A percentile compares a stretch with the other conserved stretches of the same genome.
Conservation (phyloP, 2,888 invertebrate species). For the Cosmorhoe ocellata region DNA sequence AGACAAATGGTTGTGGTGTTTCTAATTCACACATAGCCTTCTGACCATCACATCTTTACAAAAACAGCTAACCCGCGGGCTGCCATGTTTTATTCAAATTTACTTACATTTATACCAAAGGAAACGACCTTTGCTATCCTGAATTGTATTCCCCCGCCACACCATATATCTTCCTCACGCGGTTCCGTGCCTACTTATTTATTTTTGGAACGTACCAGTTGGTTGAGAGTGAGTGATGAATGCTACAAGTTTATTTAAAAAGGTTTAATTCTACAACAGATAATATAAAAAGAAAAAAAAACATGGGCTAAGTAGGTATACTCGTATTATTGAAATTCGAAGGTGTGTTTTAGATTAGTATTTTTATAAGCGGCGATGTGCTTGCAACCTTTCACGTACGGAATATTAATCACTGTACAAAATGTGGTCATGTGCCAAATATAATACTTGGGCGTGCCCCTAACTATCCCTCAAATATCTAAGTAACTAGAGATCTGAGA, state of each 20-base stretch:
- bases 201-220: slow-evolving; percentile 57
- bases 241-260: slow-evolving; percentile 12
- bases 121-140: slow-evolving; percentile 75
- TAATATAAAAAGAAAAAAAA: neutral
- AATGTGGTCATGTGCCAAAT: too few species aligned
- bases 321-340: too few species aligned
- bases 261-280: slow-evolving; percentile 1
- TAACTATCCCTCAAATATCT: too few species aligned
- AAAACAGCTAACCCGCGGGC: slow-evolving; percentile 38
- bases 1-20: neutral
- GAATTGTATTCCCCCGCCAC: slow-evolving; percentile 79
- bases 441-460: too few species aligned
- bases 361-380: too few species aligned
- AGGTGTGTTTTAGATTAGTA: too few species aligned
- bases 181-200: slow-evolving; percentile 66
- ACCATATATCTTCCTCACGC: slow-evolving; percentile 80
- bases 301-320: too few species aligned
- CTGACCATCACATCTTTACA: slow-evolving; percentile 26
- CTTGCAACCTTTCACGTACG: too few species aligned
- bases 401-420: too few species aligned
- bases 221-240: slow-evolving; percentile 26
- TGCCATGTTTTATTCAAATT: slow-evolving; percentile 81
- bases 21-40: slow-evolving; percentile 18
- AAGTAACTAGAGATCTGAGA: too few species aligned
- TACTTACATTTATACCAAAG: slow-evolving; percentile 82